Conservation (phyloP, 2,113 vertebrate genomes). For the Nanorana parkeri region DNA sequence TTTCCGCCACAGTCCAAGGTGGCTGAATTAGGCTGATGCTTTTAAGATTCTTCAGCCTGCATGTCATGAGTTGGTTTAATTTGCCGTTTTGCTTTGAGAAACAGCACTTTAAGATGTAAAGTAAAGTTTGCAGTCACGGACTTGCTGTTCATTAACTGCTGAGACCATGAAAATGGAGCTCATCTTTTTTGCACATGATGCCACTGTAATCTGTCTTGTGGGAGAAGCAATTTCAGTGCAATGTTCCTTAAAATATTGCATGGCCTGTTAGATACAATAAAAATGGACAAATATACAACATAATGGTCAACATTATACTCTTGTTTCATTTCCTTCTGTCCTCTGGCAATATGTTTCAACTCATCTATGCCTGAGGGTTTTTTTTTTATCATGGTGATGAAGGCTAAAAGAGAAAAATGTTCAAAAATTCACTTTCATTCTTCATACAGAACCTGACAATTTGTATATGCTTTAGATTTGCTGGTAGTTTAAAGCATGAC, state of each 20-base stretch:
- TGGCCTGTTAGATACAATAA: conserved; percentile 47
- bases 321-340: conserved; percentile 29
- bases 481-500: no score
- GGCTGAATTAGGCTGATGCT: conserved; percentile 12
- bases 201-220: conserved; percentile 42
- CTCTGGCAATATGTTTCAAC: conserved; percentile 32
- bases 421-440: no score
- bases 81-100: conserved; percentile 14
- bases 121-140: conserved; percentile 12
- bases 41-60: conserved; percentile 2
- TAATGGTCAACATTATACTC: conserved; percentile 38
- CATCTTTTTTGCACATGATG: conserved; percentile 20
- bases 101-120: conserved; percentile 12
- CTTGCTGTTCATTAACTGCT: conserved; percentile 26
- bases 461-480: no score
- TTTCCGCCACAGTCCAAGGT: not conserved
- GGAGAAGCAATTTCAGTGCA: conserved; percentile 49
- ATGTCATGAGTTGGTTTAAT: not conserved
- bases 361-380: conserved; percentile 1
- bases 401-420: not conserved
- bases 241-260: conserved; percentile 54
- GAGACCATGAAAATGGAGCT: conserved; percentile 34
- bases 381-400: not conserved
- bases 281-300: conserved; percentile 50
- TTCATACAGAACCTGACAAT: no score